A percentile compares a stretch with the other conserved stretches of the same genome.
Evolutionary conservation across 1,140 invertebrate species (phyloP).

Genomic region (Lanistes nyassanus): DNA sequence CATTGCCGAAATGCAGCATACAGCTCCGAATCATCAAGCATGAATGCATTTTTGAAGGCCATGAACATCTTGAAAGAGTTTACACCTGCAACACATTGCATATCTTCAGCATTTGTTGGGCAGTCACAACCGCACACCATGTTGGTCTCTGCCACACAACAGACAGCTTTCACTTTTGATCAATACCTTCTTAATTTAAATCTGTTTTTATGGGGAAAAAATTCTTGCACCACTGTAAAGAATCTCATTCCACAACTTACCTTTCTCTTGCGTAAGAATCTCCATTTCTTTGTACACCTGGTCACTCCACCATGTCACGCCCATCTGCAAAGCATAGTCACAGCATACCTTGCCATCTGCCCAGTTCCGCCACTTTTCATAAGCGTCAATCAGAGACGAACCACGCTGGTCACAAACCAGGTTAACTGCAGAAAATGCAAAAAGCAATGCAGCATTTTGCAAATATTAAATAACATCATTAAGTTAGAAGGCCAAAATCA

Average conservation of each 20-base stretch:
- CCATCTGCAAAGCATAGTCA: conserved; percentile 94
- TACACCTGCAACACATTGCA: conserved; percentile 73
- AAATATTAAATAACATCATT: too few relatives aligned
- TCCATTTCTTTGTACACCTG: conserved; percentile 73
- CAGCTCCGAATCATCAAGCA: conserved; percentile 90
- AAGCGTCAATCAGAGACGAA: conserved; percentile 89
- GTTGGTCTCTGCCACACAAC: too few relatives aligned
- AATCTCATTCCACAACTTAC: conserved; percentile 37
- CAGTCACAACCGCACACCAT: too few relatives aligned
- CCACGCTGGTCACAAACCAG: conserved; percentile 86
- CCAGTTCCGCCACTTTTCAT: conserved; percentile 86
- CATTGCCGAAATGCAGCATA: conserved; percentile 86
- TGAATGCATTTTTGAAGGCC: conserved; percentile 91
- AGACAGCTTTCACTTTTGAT: too few relatives aligned
- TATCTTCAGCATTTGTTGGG: too few relatives aligned
- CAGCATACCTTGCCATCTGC: conserved; percentile 98
- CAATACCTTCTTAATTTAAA: too few relatives aligned
- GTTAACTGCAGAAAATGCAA: conserved; percentile 79
- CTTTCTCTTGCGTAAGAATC: conserved; percentile 68
- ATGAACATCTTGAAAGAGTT: conserved; percentile 99
- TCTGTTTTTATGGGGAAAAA: too few relatives aligned
- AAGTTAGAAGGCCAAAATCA: too few relatives aligned
- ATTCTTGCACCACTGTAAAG: too few relatives aligned
- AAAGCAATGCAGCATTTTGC: too few relatives aligned
- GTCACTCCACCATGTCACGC: conserved; percentile 89